phyloP scores from a whole-genome alignment of 2,888 invertebrate species.

The Cantharis rufa region DNA sequence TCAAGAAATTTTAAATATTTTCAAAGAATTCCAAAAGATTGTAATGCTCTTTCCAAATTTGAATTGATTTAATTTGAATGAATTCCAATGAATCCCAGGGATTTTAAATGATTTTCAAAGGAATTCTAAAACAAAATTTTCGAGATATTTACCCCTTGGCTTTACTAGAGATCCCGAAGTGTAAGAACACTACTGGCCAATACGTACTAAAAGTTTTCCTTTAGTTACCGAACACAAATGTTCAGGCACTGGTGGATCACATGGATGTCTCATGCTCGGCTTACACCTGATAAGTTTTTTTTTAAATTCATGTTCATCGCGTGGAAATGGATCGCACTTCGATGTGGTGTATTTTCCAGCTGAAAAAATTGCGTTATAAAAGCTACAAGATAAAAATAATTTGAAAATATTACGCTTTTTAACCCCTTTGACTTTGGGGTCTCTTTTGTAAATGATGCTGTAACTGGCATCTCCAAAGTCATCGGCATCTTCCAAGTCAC shows the following conservation, averaged over 20 bases:
- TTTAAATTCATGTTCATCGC: neutral
- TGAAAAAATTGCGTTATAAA: neutral
- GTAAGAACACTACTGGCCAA: neutral
- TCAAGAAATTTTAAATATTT: too few relatives aligned
- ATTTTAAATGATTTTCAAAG: too few relatives aligned
- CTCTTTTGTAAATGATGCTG: neutral
- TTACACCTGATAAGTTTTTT: neutral
- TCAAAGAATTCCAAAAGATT: too few relatives aligned
- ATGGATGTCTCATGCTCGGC: neutral
- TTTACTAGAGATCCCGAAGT: neutral
- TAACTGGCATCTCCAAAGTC: neutral
- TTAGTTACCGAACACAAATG: neutral
- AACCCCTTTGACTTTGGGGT: neutral
- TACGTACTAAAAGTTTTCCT: neutral
- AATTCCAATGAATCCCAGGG: too few relatives aligned
- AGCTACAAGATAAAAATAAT: neutral
- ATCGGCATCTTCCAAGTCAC: neutral
- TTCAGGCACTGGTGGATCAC: neutral
- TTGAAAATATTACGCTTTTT: neutral
- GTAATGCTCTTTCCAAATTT: too few relatives aligned
- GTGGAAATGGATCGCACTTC: neutral
- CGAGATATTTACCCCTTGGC: too few relatives aligned
- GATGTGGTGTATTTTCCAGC: neutral
- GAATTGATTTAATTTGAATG: too few relatives aligned
- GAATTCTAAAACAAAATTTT: too few relatives aligned